A percentile compares a stretch with the other conserved stretches of the same genome.
Conservation (phyloP, 2,113 vertebrate species). For the Rhegmatorhina hoffmannsi region DNA sequence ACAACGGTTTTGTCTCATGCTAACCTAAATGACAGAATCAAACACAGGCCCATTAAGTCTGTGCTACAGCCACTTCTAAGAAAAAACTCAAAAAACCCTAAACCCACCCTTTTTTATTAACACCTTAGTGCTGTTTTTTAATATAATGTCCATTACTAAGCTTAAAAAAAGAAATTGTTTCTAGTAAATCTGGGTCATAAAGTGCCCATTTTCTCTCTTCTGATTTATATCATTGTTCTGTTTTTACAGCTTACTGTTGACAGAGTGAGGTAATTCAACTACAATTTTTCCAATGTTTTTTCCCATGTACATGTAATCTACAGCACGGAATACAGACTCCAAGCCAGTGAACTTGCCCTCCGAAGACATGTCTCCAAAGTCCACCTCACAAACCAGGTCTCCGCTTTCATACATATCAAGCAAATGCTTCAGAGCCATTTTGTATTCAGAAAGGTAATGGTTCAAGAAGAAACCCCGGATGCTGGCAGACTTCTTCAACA, state of each 20-base stretch:
- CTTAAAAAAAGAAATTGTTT: slow-evolving; percentile 58
- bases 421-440: slow-evolving; percentile 81
- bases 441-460: slow-evolving; percentile 83
- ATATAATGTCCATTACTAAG: slow-evolving; percentile 57
- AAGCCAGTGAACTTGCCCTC: slow-evolving; percentile 87
- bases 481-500: slow-evolving; percentile 89
- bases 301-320: slow-evolving; percentile 92
- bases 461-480: slow-evolving; percentile 89
- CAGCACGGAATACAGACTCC: slow-evolving; percentile 88
- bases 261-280: slow-evolving; percentile 84
- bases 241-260: slow-evolving; percentile 89
- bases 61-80: not conserved
- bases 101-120: slow-evolving; percentile 52
- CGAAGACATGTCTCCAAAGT: slow-evolving; percentile 78
- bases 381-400: slow-evolving; percentile 87
- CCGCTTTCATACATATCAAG: slow-evolving; percentile 81
- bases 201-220: slow-evolving; percentile 62
- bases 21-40: slow-evolving; percentile 24
- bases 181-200: slow-evolving; percentile 65
- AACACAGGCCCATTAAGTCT: slow-evolving; percentile 37
- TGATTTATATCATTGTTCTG: slow-evolving; percentile 78
- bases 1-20: slow-evolving; percentile 55
- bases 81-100: not conserved
- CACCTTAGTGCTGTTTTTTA: slow-evolving; percentile 66
- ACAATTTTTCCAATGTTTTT: slow-evolving; percentile 94